A percentile compares a stretch with the other conserved stretches of the same genome.
Conservation (phyloP, 2,888 invertebrate genomes). For the Epistrophe eligans region DNA sequence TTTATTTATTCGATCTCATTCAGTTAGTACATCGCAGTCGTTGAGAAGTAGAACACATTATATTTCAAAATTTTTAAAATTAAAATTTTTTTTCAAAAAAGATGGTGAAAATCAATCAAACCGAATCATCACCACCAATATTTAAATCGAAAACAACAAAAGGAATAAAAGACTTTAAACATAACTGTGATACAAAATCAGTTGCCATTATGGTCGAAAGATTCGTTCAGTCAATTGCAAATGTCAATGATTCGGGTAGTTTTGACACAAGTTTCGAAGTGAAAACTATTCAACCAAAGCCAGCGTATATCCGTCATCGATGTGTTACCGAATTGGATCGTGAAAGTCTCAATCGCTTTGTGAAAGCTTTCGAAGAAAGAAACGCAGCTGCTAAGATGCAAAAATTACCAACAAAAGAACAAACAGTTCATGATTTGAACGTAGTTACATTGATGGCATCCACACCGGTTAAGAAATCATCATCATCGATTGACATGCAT, state of each 20-base stretch:
- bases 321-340: constrained; percentile 82
- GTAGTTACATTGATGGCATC: constrained; percentile 40
- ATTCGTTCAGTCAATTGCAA: constrained; percentile 82
- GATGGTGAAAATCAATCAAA: constrained; percentile 67
- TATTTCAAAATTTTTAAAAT: constrained; percentile 31
- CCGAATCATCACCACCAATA: constrained; percentile 17
- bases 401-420: neutral
- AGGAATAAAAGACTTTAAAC: constrained; percentile 39
- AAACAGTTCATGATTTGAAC: constrained; percentile 6
- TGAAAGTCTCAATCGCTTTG: constrained; percentile 80
- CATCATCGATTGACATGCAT: constrained; percentile 11
- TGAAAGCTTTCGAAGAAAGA: constrained; percentile 80
- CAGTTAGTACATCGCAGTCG: constrained; percentile 60
- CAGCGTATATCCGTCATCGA: constrained; percentile 78
- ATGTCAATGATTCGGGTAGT: constrained; percentile 82
- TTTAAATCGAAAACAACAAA: constrained; percentile 24
- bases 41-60: constrained; percentile 39
- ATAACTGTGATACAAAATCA: constrained; percentile 66
- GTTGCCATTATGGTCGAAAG: constrained; percentile 81
- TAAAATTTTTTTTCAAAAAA: constrained; percentile 27
- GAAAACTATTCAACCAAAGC: constrained; percentile 80
- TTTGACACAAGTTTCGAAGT: constrained; percentile 83
- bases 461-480: constrained; percentile 46
- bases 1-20: constrained; percentile 46
- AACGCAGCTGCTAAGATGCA: neutral